Base-by-base conservation (phyloP, 2,113 vertebrate genomes). In the Corythornis vintsioides region DNA sequence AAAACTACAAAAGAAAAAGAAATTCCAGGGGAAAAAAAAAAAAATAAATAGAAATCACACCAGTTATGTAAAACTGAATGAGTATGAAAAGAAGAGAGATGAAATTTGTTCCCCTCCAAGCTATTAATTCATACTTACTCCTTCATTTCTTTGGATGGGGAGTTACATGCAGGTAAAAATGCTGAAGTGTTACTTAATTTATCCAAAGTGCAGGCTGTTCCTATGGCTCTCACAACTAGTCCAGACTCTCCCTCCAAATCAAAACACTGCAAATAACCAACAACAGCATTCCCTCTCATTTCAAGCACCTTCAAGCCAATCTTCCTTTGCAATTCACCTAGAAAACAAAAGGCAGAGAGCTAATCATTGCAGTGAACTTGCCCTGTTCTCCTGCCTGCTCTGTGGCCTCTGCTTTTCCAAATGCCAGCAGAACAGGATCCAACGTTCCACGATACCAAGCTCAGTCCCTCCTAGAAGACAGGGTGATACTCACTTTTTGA, bases 221-320 rank as follows among this genome's bases (percentile, higher is more conserved):
- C 99, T 93, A 99, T 99, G 97, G 99, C 99, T 91, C 99, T 98
- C 31, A 99, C 99, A 76, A 99, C 99, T 67, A 99, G 97, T 66
- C 99, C 99, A 9, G 99, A 99, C 87, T 99, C 99, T 80, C 99
- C 99, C 95, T 99, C 99, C 97, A 99, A 98, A 91, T 99, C 99
- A 80, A 99, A 99, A 95, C 99, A 99, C 97, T 99, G 99, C 88
- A 99, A 97, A 92, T 99, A 99, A 64, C 99, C 99, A 89, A 99
- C 98, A 81, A 99, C 99, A 15, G 99, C 98, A 90, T 99, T 99
- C 79, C 99, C 99, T 72, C 99, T 98, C 99, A 99, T 99, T 97
- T 99, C 99, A 89, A 99, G 97, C 28, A 99, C 99, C 96, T 99
- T 99, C 92, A 99, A 96, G 63, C 99, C 99, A 89, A 99, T 99